Evolutionary conservation across 64 coral and sea anemone species (phyloP).

Genomic region (Pocillopora damicornis): DNA sequence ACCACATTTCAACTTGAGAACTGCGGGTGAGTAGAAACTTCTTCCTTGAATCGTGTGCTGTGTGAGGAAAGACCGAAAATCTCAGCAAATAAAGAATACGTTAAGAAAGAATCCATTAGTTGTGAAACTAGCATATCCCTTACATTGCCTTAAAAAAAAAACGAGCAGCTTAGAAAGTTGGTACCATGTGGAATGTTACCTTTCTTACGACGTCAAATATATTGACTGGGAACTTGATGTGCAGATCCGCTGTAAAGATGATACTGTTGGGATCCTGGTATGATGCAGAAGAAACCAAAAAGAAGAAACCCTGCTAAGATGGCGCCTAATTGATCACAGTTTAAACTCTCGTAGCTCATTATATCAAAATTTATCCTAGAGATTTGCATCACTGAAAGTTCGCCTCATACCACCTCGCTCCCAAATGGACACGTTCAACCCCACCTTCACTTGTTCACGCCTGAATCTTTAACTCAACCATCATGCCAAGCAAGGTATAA

Average conservation of each 20-base stretch:
- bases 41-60: constrained; percentile 22
- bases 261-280: constrained; percentile 67
- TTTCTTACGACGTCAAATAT: constrained; percentile 62
- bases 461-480: not conserved
- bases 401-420: no score
- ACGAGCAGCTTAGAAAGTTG: no score
- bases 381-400: not conserved
- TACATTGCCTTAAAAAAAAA: no score
- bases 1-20: constrained; percentile 40
- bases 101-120: not conserved
- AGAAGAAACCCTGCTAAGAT: not conserved
- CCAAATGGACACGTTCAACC: not conserved
- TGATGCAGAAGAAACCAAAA: not conserved
- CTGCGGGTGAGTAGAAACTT: constrained; percentile 20
- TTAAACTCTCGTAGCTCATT: not conserved
- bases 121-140: no score
- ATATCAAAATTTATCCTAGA: not conserved
- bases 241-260: constrained; percentile 60
- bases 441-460: no score
- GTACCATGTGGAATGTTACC: constrained; percentile 14
- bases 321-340: no score
- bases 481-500: not conserved
- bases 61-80: not conserved
- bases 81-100: not conserved
- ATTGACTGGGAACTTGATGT: constrained; percentile 41